A percentile compares a stretch with the other conserved stretches of the same genome.
Conservation (phyloP, 2,797 vertebrate genomes). For the Falco columbarius region DNA sequence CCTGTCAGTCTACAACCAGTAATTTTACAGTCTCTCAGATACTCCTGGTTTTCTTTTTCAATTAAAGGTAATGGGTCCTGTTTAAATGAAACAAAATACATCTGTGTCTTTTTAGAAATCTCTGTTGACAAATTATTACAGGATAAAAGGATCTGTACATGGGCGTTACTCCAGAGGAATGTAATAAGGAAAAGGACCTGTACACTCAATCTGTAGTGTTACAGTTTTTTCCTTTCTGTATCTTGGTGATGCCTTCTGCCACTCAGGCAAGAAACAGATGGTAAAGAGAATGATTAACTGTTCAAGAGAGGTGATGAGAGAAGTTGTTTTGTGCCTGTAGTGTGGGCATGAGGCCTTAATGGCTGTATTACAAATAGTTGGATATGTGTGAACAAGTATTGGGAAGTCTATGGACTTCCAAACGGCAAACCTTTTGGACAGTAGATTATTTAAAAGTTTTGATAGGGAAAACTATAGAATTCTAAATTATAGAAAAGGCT, state of each 20-base stretch:
- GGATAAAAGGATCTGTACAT: not conserved
- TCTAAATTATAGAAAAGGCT: not conserved
- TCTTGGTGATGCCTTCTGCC: not conserved
- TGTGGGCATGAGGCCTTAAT: not conserved
- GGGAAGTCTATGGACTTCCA: not conserved
- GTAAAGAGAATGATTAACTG: not conserved
- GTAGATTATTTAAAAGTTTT: not conserved
- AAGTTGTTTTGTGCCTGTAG: not conserved
- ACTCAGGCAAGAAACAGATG: not conserved
- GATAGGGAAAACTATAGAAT: not conserved
- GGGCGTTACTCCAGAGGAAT: not conserved
- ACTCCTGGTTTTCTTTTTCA: not conserved
- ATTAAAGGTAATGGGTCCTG: not conserved
- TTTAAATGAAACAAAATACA: not conserved
- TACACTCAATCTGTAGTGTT: not conserved
- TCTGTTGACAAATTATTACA: not conserved
- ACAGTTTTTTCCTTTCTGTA: not conserved
- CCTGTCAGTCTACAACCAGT: not conserved
- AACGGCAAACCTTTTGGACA: not conserved
- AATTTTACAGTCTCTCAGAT: not conserved
- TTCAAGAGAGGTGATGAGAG: not conserved
- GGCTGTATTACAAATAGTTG: not conserved
- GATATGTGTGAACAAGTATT: not conserved
- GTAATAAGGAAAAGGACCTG: not conserved
- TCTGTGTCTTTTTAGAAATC: not conserved